Evolutionary conservation across 2,888 invertebrate species (phyloP), one percentile per base, ranked within the genome.

Genomic region (Seladonia tumulorum): DNA sequence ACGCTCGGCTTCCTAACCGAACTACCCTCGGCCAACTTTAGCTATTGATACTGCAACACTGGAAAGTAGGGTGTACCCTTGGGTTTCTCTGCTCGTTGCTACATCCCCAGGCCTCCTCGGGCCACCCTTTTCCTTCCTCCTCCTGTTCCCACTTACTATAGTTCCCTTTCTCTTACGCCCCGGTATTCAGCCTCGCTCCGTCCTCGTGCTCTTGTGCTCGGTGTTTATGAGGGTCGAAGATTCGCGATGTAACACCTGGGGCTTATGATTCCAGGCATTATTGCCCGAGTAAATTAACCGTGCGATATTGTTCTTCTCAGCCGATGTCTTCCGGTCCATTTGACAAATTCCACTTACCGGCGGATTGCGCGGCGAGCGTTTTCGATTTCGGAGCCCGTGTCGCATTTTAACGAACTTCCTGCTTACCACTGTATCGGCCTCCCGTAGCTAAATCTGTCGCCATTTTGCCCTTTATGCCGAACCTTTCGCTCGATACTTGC

Each of bases 211-310:
- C 85, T 84, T 82, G 89, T 81, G 77, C 71, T 75, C 79, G 81
- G 88, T 93, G 91, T 93, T 93, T 93, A 93, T 89, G 92, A 93
- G 93, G 90, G 89, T 92, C 91, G 91, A 93, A 93, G 93, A 93
- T 93, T 93, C 92, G 90, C 91, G 87, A 83, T 81, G 90, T 89
- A 93, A 93, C 93, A 93, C 93, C 93, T 93, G 93, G 91, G 92
- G 92, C 92, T 93, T 93, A 92, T 93, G 92, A 92, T 93, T 93
- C 91, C 89, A 76, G 90, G 90, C 93, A 91, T 93, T 93, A 93
- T 92, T 93, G 91, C 90, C 86, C 76, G 88, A 92, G 92, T 93
- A 93, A 93, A 93, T 93, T 93, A 93, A 93, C 91, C 91, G 88
- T 90, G 85, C 91, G 91, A 93, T 93, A 92, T 92, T 88, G 91